These are phyloP conservation scores for Orchestes rusci DNA, from an alignment of 2,888 invertebrate species.

Conservation along the genomic window DNA sequence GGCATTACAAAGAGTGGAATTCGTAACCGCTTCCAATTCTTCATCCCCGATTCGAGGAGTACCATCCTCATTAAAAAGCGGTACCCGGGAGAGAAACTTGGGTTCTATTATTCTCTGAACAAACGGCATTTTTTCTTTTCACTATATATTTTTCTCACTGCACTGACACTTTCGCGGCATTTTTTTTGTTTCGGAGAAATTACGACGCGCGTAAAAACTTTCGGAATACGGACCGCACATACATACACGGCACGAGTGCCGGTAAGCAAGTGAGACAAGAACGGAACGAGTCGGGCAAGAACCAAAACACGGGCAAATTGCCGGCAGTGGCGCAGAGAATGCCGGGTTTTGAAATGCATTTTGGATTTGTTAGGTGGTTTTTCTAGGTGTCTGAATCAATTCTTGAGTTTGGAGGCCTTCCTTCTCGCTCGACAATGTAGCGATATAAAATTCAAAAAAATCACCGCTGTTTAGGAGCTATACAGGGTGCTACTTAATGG, in stretches of 20 bases:
- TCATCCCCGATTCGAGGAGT: conserved; percentile 57
- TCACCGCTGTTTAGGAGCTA: no score
- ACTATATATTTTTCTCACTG: background rate
- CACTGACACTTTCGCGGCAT: conserved; percentile 1
- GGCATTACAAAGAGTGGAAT: conserved; percentile 78
- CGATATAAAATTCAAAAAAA: no score
- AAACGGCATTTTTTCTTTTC: conserved; percentile 63
- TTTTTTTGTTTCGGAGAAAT: conserved; percentile 1
- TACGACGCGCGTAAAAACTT: background rate
- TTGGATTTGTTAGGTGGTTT: no score
- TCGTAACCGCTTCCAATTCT: conserved; percentile 80
- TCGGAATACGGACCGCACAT: background rate
- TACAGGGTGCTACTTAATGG: no score
- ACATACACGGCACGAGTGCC: conserved; percentile 15
- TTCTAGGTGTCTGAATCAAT: no score
- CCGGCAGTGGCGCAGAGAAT: no score
- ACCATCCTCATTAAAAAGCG: conserved; percentile 54
- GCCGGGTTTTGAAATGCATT: no score
- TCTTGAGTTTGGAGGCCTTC: no score
- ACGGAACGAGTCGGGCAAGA: no score
- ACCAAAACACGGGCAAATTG: no score
- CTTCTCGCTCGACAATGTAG: no score
- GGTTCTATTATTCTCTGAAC: conserved; percentile 79
- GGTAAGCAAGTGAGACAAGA: conserved; percentile 22
- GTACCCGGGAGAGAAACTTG: conserved; percentile 65